Conservation (phyloP, 2,888 invertebrate genomes). For the Lycaena phlaeas region DNA sequence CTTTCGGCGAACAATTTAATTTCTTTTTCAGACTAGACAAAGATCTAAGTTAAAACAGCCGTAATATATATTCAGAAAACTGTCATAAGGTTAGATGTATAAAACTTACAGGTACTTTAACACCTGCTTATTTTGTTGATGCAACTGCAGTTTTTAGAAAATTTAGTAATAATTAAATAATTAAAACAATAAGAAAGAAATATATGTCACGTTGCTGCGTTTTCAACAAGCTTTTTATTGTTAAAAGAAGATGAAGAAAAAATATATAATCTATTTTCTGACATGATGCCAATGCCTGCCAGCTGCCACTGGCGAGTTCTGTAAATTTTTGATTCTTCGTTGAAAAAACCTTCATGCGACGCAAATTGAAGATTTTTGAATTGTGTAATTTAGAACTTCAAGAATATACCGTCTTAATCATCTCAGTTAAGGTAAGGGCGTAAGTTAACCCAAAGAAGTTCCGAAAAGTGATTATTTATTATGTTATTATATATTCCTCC, state of each 20-base stretch:
- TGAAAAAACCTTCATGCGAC: conserved; percentile 53
- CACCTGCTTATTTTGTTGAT: too few species aligned
- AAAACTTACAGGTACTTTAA: too few species aligned
- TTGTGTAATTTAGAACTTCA: conserved; percentile 48
- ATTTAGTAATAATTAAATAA: too few species aligned
- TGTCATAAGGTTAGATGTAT: too few species aligned
- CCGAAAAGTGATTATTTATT: conserved; percentile 70
- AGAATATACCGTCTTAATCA: conserved; percentile 63
- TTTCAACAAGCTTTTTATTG: too few species aligned
- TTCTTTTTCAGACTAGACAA: not conserved
- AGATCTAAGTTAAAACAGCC: too few species aligned
- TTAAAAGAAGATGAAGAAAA: too few species aligned
- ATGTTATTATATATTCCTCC: conserved; percentile 63
- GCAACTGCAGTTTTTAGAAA: too few species aligned
- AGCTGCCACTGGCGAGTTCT: not conserved
- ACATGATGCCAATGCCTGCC: conserved; percentile 2
- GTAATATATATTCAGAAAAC: too few species aligned
- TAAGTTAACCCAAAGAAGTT: conserved; percentile 66
- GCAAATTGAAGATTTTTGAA: conserved; percentile 51
- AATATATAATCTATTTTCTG: not conserved
- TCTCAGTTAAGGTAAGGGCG: conserved; percentile 71
- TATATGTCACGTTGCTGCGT: too few species aligned
- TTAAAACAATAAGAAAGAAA: too few species aligned
- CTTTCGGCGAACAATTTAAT: conserved; percentile 22
- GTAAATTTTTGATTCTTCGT: conserved; percentile 29